Evolutionary conservation across 2,113 vertebrate genomes (phyloP).

Genomic region (Opisthocomus hoazin): DNA sequence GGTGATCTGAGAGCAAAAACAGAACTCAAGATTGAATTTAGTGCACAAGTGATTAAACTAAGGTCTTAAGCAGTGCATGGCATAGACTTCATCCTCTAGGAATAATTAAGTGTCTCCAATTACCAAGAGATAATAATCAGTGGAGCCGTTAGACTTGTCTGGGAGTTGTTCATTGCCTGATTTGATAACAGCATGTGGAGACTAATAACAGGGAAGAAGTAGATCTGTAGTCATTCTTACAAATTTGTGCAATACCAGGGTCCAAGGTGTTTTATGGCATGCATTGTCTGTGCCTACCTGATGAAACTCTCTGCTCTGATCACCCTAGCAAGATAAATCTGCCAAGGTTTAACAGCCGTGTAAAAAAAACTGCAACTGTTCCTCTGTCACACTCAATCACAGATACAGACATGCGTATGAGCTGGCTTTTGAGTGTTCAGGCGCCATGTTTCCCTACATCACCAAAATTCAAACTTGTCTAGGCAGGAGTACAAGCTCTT

Average conservation of each 20-base stretch:
- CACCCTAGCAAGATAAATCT: not conserved
- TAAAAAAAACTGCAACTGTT: not conserved
- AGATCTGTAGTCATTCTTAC: not conserved
- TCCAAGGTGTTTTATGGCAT: not conserved
- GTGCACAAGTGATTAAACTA: rapidly evolving
- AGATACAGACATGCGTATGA: not conserved
- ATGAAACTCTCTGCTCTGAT: not conserved
- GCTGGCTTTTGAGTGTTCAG: not conserved
- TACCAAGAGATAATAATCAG: not conserved
- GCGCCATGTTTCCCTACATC: not conserved
- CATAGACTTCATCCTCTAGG: not conserved
- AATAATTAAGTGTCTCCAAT: not conserved
- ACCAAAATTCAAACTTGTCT: not conserved
- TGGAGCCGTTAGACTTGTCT: not conserved
- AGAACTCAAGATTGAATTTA: not conserved
- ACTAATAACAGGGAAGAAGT: not conserved
- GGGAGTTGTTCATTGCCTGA: not conserved
- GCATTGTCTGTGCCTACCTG: rapidly evolving
- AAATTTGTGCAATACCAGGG: not conserved
- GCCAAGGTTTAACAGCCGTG: not conserved
- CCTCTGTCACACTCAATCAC: not conserved
- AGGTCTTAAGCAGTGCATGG: not conserved
- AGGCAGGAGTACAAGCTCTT: not conserved
- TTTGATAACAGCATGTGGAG: not conserved
- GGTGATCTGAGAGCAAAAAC: not conserved